phyloP scores from a whole-genome alignment of 2,797 vertebrate species.

The Amblyopsis hoosieri region DNA sequence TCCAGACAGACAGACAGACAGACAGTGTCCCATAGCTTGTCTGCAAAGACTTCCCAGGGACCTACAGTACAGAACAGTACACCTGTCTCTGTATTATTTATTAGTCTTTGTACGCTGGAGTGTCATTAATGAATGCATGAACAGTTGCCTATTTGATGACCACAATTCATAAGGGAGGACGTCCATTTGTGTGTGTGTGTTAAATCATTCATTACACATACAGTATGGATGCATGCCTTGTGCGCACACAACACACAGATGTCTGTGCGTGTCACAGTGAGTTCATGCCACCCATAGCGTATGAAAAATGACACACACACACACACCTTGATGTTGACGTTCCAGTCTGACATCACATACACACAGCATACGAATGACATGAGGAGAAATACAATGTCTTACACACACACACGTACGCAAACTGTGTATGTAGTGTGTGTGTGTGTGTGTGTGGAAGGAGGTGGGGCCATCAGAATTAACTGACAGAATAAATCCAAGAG shows the following conservation, averaged over 20 bases:
- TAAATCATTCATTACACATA: constrained; percentile 64
- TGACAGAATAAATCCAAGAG: constrained; percentile 28
- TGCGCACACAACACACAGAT: constrained; percentile 13
- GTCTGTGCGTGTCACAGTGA: constrained; percentile 9
- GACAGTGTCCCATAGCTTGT: constrained; percentile 22
- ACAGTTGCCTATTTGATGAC: constrained; percentile 68
- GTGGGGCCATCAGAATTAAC: constrained; percentile 12
- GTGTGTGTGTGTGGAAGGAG: constrained; percentile 1
- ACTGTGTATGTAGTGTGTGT: not conserved
- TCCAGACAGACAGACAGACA: not conserved
- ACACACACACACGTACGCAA: constrained; percentile 2
- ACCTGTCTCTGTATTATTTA: constrained; percentile 70
- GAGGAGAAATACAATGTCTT: constrained; percentile 29
- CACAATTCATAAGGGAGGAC: constrained; percentile 56
- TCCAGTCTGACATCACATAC: constrained; percentile 52
- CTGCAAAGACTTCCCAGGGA: constrained; percentile 12
- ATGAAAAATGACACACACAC: constrained; percentile 47
- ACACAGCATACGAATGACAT: constrained; percentile 57
- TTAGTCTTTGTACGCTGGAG: constrained; percentile 64
- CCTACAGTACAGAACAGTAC: constrained; percentile 43
- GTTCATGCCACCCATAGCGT: constrained; percentile 30
- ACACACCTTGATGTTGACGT: constrained; percentile 58
- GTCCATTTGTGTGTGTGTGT: constrained; percentile 64
- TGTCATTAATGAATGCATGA: constrained; percentile 74
- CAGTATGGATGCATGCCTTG: constrained; percentile 15